A percentile compares a stretch with the other conserved stretches of the same genome.
Evolutionary conservation across 1,140 invertebrate species (phyloP).

Genomic region (Branchinecta lindahli): DNA sequence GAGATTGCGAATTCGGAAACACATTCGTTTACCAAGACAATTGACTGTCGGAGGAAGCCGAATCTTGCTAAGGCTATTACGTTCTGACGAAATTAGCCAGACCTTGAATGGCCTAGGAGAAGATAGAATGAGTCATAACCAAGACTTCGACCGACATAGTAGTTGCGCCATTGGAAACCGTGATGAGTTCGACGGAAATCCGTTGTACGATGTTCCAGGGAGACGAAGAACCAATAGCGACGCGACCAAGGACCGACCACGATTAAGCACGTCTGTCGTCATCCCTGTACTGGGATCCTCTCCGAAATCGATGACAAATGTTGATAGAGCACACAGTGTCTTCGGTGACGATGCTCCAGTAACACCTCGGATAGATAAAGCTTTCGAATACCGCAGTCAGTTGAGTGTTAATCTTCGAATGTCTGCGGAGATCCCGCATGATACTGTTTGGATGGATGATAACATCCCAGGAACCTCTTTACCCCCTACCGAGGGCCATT

Average conservation of each 20-base stretch:
- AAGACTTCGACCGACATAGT: neutral
- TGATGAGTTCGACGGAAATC: neutral
- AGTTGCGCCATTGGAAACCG: neutral
- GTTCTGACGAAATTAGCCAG: neutral
- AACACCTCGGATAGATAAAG: constrained; percentile 17
- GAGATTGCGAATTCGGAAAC: constrained; percentile 26
- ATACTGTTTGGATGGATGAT: neutral
- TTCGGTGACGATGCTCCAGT: neutral
- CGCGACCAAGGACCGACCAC: neutral
- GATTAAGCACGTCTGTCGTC: neutral
- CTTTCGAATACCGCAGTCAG: constrained; percentile 21
- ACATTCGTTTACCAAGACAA: constrained; percentile 25
- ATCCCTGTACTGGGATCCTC: neutral
- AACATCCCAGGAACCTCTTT: neutral
- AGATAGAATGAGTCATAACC: neutral
- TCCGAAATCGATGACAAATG: neutral
- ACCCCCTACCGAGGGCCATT: neutral
- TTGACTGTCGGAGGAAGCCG: constrained; percentile 28
- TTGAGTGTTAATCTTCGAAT: constrained; percentile 19
- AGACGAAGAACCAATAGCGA: neutral
- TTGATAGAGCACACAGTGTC: neutral
- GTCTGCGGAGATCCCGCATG: constrained; percentile 17
- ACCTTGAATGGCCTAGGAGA: constrained; percentile 1
- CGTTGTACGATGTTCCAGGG: neutral
- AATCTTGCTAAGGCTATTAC: constrained; percentile 24